phyloP scores from a whole-genome alignment of 2,113 vertebrate genomes.

The Spermophilus dauricus region DNA sequence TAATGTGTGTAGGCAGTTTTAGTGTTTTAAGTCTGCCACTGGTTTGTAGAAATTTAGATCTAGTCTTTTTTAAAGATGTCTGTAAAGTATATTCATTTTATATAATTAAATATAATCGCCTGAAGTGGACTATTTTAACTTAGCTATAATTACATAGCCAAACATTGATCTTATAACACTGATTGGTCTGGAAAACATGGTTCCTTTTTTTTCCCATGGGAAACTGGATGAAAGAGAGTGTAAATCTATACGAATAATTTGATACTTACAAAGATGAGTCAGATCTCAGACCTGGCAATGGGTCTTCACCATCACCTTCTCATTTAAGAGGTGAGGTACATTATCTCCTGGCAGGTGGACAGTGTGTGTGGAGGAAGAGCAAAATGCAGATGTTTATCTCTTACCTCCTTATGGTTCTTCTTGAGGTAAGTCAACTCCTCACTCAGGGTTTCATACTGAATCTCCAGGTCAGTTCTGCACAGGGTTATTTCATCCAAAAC shows the following conservation, averaged over 20 bases:
- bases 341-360: background rate
- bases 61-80: constrained; percentile 1
- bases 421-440: constrained; percentile 98
- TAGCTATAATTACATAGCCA: constrained; percentile 58
- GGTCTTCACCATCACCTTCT: background rate
- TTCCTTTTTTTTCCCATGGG: constrained; percentile 17
- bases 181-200: constrained; percentile 16
- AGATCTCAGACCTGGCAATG: background rate
- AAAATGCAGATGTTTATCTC: fast-evolving
- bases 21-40: background rate
- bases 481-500: constrained; percentile 90
- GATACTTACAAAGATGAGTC: background rate
- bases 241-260: background rate
- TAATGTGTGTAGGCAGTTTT: background rate
- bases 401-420: constrained; percentile 97
- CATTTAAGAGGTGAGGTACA: background rate
- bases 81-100: constrained; percentile 10
- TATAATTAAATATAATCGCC: constrained; percentile 55
- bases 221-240: background rate
- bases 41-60: background rate
- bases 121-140: constrained; percentile 29
- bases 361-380: background rate
- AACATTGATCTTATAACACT: constrained; percentile 9
- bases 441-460: constrained; percentile 92
- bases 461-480: constrained; percentile 88